Base-by-base conservation (phyloP, 2,797 vertebrate genomes). In the Tenualosa thibaudeaui region DNA sequence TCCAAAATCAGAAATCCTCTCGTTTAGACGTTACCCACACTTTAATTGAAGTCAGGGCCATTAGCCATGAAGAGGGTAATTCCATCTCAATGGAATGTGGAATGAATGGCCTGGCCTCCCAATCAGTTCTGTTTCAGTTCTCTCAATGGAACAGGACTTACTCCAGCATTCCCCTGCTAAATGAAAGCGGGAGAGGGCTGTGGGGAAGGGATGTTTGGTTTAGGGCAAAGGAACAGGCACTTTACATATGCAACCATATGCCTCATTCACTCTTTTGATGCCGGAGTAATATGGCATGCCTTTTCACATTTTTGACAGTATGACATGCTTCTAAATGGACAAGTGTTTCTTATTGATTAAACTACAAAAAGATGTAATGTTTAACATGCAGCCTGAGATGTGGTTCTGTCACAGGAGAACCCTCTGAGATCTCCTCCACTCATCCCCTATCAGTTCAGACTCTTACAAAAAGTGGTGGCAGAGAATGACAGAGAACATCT, bases 41-140 rank as follows among this genome's bases (percentile, higher is more conserved):
- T 13, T 13, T 78, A 43, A 78, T 78, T 46, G 15, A 78, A 43
- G 40, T 43, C 40, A 46, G 71, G 22, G 37, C 71, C 40, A 46
- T 78, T 46, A 78, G 71, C 71, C 40, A 78, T 19, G 43, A 46
- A 78, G 71, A 19, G 37, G 71, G 37, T 46, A 43, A 22, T 78
- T 78, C 71, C 71, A 78, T 46, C 71, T 46, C 71, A 78, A n/a
- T n/a, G n/a, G n/a, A n/a, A n/a, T n/a, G 71, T 78, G 71, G 71
- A 78, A 78, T 78, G 40, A 40, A 78, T 19, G 17, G 15, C 12
- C 5, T 22, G 65, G 26, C 31, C 2, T 78, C 71, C 71, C 71
- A 78, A 43, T 78, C 37, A 78, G 40, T 43, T 6, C 37, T 43
- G 71, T 78, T 78, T 78, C 3, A 4, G 71, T 78, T 43, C 37